Evolutionary conservation across 1,140 invertebrate genomes (phyloP).

Genomic region (Anastrepha obliqua): DNA sequence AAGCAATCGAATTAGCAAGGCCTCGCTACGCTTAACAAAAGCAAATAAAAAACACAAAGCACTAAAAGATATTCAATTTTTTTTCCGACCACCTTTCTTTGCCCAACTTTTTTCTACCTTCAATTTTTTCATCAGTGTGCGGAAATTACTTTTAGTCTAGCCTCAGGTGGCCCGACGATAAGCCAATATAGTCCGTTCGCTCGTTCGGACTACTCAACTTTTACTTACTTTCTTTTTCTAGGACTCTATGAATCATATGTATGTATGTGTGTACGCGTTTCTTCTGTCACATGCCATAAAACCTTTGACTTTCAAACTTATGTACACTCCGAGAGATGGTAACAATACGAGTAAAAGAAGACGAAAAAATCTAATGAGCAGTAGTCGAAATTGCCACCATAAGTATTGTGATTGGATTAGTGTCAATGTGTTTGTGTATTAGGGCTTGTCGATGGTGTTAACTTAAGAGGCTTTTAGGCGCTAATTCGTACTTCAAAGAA

Average conservation of each 20-base stretch:
- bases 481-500: background rate
- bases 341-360: background rate
- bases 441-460: background rate
- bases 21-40: background rate
- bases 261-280: background rate
- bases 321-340: background rate
- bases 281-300: background rate
- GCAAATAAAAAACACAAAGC: background rate
- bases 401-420: slow-evolving; percentile 16
- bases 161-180: background rate
- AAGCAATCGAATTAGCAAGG: slow-evolving; percentile 30
- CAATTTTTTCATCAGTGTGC: background rate
- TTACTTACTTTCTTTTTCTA: background rate
- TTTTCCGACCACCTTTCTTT: background rate
- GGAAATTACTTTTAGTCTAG: background rate
- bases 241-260: background rate
- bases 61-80: background rate
- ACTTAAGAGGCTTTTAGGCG: slow-evolving; percentile 18
- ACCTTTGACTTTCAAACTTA: background rate
- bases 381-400: background rate
- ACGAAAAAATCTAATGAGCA: background rate
- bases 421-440: background rate
- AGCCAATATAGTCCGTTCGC: background rate
- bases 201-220: background rate
- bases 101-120: background rate